Evolutionary conservation across 2,113 vertebrate genomes (phyloP).

Genomic region (Hydrochoerus hydrochaeris): DNA sequence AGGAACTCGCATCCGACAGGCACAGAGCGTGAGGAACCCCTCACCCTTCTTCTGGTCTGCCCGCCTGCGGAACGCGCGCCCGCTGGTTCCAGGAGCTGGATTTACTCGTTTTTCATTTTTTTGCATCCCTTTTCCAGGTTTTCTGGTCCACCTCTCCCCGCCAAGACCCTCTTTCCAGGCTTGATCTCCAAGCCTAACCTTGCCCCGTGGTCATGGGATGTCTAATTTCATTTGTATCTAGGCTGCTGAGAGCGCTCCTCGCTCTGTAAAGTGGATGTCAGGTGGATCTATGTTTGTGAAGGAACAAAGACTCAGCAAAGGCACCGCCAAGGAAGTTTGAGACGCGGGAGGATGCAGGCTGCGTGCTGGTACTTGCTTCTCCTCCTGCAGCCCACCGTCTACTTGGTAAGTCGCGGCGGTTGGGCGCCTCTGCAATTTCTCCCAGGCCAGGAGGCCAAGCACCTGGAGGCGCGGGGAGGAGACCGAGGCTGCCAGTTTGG

Average conservation of each 20-base stretch:
- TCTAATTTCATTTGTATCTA: constrained; percentile 90
- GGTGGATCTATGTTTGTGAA: constrained; percentile 97
- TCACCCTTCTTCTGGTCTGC: not conserved
- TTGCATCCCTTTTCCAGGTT: constrained; percentile 24
- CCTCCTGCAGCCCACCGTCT: constrained; percentile 93
- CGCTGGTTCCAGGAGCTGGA: constrained; percentile 85
- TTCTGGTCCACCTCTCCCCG: constrained; percentile 65
- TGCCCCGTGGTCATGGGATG: constrained; percentile 92
- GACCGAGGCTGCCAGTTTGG: not conserved
- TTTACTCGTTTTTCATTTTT: constrained; percentile 86
- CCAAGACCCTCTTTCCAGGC: constrained; percentile 67
- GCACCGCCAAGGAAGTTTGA: constrained; percentile 94
- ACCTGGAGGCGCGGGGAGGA: not conserved
- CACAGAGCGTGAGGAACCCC: constrained; percentile 43
- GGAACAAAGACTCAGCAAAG: constrained; percentile 90
- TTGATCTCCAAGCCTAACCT: constrained; percentile 86
- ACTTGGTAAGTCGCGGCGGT: constrained; percentile 92
- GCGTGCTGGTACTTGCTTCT: constrained; percentile 95
- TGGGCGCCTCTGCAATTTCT: not conserved
- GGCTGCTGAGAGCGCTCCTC: constrained; percentile 91
- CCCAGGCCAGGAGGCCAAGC: not conserved
- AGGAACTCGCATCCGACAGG: constrained; percentile 48
- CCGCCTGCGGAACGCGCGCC: constrained; percentile 82
- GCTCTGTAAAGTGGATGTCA: constrained; percentile 91
- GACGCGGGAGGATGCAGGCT: constrained; percentile 95